These are phyloP conservation scores for Crotophaga sulcirostris DNA, from an alignment of 2,113 vertebrate species.

Conservation along the genomic window DNA sequence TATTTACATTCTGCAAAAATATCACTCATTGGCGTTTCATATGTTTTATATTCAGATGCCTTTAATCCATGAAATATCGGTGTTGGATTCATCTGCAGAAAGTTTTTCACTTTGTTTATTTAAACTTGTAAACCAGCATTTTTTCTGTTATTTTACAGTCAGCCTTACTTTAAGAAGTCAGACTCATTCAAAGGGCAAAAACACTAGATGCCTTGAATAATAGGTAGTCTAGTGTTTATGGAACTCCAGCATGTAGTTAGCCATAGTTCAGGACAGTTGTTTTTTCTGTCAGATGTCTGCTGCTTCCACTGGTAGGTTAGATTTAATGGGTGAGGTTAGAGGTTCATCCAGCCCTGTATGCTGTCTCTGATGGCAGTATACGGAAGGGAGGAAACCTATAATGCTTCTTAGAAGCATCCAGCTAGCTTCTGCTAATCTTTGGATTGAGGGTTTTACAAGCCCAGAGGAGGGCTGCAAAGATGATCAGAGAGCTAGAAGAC, in stretches of 20 bases:
- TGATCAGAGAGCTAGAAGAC: too few species aligned
- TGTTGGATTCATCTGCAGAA: neutral
- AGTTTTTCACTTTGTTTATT: neutral
- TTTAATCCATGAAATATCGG: neutral
- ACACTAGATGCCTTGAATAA: neutral
- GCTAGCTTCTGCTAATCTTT: neutral
- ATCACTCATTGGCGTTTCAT: neutral
- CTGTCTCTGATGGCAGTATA: neutral
- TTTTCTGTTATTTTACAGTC: neutral
- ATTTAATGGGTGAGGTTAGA: neutral
- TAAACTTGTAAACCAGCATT: neutral
- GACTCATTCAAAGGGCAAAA: neutral
- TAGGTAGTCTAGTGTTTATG: neutral
- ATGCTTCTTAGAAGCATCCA: neutral
- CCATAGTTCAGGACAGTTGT: fast-evolving
- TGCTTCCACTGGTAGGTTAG: neutral
- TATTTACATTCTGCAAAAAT: neutral
- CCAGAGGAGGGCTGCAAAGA: too few species aligned
- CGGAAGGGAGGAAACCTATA: neutral
- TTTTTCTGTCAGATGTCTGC: neutral
- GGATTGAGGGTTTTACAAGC: neutral
- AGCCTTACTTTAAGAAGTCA: neutral
- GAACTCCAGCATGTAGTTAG: neutral
- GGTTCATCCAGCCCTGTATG: fast-evolving
- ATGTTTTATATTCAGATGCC: neutral